Evolutionary conservation across 2,888 invertebrate species (phyloP), one percentile per base, ranked within the genome.

Genomic region (Sicus ferrugineus): DNA sequence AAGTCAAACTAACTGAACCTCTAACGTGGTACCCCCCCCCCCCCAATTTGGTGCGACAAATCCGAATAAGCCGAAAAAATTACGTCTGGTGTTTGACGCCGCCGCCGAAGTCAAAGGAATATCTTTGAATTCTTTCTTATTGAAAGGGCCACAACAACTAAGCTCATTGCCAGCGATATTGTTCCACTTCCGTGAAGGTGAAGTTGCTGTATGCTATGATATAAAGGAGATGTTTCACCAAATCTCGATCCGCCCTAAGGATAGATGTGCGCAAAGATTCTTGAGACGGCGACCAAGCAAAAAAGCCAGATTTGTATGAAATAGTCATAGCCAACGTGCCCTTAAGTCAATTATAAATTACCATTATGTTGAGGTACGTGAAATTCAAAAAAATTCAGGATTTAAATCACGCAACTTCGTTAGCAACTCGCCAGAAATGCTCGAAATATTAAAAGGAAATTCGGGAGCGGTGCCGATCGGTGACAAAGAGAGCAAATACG

Each of bases 161-260:
- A 46, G 19, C 3, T 46, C 46, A 46, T 46, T 46, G 46, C 46
- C 46, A 46, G 46, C 46, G 6, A 46, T 5, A 5, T 46, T 46
- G n/a, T n/a, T n/a, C n/a, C n/a, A n/a, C n/a, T n/a, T n/a, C n/a
- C n/a, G n/a, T n/a, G n/a, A n/a, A n/a, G 46, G 77, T 26, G 73
- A 65, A 58, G 70, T 81, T 5, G 83, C 78, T 0, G 75, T 84
- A 75, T 1, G n/a, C n/a, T n/a, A n/a, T n/a, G 79, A 80, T 69
- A 76, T 80, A 6, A 75, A 69, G 68, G 75, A 74, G 72, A 79
- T 79, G 77, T 79, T 79, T 50, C 74, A 78, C 9, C 1, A n/a
- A n/a, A n/a, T n/a, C n/a, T 70, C 74, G 28, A 78, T 81, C n/a
- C 73, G 71, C 4, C 26, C 69, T 14, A 52, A 58, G 3, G 70